Evolutionary conservation across 2,888 invertebrate genomes (phyloP), one percentile per base, ranked within the genome.

Genomic region (Teleiodes luculella): DNA sequence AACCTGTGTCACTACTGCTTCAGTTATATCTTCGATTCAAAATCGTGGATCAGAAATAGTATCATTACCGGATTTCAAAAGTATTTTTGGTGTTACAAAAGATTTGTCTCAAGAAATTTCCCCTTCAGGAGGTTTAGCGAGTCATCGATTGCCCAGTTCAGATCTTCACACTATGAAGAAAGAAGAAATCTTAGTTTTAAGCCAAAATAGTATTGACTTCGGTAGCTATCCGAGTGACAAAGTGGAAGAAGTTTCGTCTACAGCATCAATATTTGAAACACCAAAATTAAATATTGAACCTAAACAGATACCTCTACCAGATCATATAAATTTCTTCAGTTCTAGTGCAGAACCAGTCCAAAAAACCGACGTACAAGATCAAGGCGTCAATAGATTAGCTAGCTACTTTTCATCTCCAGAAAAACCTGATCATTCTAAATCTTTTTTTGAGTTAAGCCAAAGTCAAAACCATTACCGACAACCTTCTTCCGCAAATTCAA

Each of bases 361-460:
- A 10, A 60, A 57, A 0, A 62, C 70, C 0, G 73, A 73, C 46
- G 49, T 65, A 3, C 30, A 37, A 3, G 70, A 67, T 14, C 64
- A 43, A 16, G 68, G 63, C 31, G 80, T 76, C 35, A 89, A 75
- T 58, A 74, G 87, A 66, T 57, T 89, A 57, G 88, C 89, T 3
- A 88, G 88, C 52, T 89, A 89, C 56, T 89, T 89, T 52, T 65
- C 78, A 6, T 61, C 82, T 0, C 80, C 84, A 31, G 57, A 76
- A 0, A 80, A 84, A 75, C 70, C 80, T 0, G 86, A 87, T 1
- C 80, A 75, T 37, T 70, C 81, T 14, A 88, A 88, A 62, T 81
- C 88, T 85, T 89, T 89, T 89, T 89, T 89, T 87, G 88, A 89
- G 64, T 73, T 88, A 53, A 88, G 89, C 67, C 79, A 85, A 56